Base-by-base conservation (phyloP, 2,797 vertebrate genomes). In the Bradypus variegatus region DNA sequence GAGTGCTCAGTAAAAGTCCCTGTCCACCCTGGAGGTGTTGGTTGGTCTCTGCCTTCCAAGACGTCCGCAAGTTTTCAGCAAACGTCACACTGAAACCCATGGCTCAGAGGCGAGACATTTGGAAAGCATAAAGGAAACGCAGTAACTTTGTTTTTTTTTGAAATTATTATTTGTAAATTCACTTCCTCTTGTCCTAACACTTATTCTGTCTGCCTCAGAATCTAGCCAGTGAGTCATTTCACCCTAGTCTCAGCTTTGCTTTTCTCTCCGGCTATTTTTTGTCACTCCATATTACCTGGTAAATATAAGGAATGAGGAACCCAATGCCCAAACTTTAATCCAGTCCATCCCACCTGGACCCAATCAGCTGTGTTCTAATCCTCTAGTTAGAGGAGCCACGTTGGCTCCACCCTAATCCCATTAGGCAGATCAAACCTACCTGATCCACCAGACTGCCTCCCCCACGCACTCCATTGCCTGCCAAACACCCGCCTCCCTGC, bases 121-220 rank as follows among this genome's bases (percentile, higher is more conserved):
- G 70, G 64, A 41, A 60, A 81, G 73, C 75, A 15, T 29, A 76
- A 80, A 81, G 69, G 67, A 86, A 90, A 53, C 58, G 36, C n/a
- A 48, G 41, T 45, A 25, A 60, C 41, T 53, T 25, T 8, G 8
- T 36, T 58, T 29, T 80, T 36, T 53, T 50, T 77, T 12, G 6
- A 77, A 77, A 23, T 36, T 90, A 86, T 69, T 77, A 7, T 83
- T 75, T 75, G 50, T 50, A 73, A 80, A 27, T 48, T 75, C 36
- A 64, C 10, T 2, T 79, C 41, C 41, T 16, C 36, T 48, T 78
- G 60, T 27, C n/a, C 48, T 48, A 14, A 45, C 27, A 6, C 16
- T 1, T 11, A 18, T 31, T 53, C 75, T 80, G 79, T 50, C 50
- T 55, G 64, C 18, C 92, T 82, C 64, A 45, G 77, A 60, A 25